Base-by-base conservation (phyloP, 2,888 invertebrate species). In the Mesorhabditis sp. region DNA sequence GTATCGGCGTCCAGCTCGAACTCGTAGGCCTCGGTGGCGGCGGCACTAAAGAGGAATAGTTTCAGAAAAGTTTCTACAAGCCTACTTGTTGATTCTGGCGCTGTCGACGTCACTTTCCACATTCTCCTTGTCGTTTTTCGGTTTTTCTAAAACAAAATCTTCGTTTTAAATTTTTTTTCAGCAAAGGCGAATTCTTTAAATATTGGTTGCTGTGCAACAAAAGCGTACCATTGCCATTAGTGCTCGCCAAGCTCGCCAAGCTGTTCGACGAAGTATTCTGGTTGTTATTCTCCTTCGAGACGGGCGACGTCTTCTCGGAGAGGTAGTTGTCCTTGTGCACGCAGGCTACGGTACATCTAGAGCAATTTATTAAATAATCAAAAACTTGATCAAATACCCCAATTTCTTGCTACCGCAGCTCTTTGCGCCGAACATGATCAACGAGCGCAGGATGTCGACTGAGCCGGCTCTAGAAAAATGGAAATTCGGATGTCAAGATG, bases 311-410 rank as follows among this genome's bases (percentile, higher is more conserved):
- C n/a, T 50, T 50, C 58, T 68, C 70, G n/a, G 65, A 15, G 5
- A 70, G 58, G 45, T 62, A 70, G 62, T 72, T 70, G 62, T 70
- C 70, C 66, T 66, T 72, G 67, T 83, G 79, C 65, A 82, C 82
- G 68, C 84, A 85, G 7, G 78, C 80, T 41, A 80, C 79, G 10
- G 83, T 80, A 70, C 83, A 84, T 4, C 84, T 80, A 28, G 75
- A 68, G 71, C 81, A 83, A 15, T 50, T 50, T 50, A 50, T 13
- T n/a, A n/a, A 13, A 50, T 50, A 50, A 28, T 28, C 28, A 2
- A 28, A 28, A 28, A 28, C 28, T 28, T 28, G 1, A 50, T 50
- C 1, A 50, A 10, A 50, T 10, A 50, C 58, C 58, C 58, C 58
- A 50, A 50, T 50, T 50, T 50, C 10, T 73, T 73, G 5, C 66